Conservation (phyloP, 2,888 invertebrate species). For the Atrina japonica region DNA sequence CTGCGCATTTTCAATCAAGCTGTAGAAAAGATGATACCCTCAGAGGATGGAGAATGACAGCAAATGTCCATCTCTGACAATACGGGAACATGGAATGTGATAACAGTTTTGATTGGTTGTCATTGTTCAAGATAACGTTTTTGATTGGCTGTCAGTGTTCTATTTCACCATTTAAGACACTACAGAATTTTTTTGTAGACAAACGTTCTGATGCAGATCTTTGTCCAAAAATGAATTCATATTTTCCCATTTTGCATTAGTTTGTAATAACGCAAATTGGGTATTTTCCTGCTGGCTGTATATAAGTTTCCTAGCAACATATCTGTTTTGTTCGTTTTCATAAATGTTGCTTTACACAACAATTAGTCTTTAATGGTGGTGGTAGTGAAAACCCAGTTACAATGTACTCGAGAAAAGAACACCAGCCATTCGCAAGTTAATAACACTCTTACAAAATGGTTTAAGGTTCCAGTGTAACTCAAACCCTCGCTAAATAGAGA, state of each 20-base stretch:
- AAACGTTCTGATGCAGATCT: neutral
- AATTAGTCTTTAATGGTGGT: too few relatives aligned
- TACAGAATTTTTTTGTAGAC: neutral
- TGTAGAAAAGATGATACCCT: neutral
- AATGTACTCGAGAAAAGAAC: too few relatives aligned
- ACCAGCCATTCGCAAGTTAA: too few relatives aligned
- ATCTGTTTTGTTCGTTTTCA: too few relatives aligned
- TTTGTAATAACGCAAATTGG: too few relatives aligned
- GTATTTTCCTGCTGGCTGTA: too few relatives aligned
- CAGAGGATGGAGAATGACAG: constrained; percentile 12
- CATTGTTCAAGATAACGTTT: constrained; percentile 10
- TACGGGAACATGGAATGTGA: constrained; percentile 13
- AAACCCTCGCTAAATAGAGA: too few relatives aligned
- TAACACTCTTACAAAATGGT: too few relatives aligned
- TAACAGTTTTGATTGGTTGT: constrained; percentile 25
- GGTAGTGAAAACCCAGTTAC: too few relatives aligned
- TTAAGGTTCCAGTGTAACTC: too few relatives aligned
- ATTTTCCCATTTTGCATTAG: neutral
- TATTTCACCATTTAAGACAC: constrained; percentile 11
- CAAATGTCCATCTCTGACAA: constrained; percentile 18
- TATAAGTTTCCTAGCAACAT: too few relatives aligned
- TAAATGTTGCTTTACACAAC: too few relatives aligned
- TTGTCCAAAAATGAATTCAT: constrained; percentile 2
- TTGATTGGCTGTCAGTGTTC: constrained; percentile 18
- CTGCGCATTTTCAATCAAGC: constrained; percentile 21